Evolutionary conservation across 2,888 invertebrate species (phyloP).

Genomic region (Rhingia rostrata): DNA sequence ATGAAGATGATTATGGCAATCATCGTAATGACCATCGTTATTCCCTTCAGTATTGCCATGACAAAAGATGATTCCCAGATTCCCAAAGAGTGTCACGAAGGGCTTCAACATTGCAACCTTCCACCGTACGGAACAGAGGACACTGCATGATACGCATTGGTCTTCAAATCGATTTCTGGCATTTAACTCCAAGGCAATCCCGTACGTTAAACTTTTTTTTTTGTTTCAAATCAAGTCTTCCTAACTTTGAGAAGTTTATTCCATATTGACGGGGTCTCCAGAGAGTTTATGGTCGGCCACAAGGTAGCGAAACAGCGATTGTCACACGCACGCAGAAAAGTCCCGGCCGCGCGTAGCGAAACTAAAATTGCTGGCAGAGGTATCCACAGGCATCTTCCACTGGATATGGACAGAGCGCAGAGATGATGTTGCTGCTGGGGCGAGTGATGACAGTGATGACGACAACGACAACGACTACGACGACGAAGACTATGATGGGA

Average conservation of each 20-base stretch:
- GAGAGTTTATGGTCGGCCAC: conserved; percentile 65
- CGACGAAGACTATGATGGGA: conserved; percentile 59
- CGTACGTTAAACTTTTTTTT: conserved; percentile 42
- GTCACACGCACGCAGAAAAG: conserved; percentile 69
- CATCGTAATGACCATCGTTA: conserved; percentile 39
- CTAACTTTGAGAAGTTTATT: conserved; percentile 72
- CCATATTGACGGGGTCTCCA: conserved; percentile 67
- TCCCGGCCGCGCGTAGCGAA: conserved; percentile 30
- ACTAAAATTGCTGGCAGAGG: conserved; percentile 46
- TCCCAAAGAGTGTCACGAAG: conserved; percentile 13
- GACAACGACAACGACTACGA: conserved; percentile 41
- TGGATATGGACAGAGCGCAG: conserved; percentile 48
- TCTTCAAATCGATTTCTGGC: conserved; percentile 65
- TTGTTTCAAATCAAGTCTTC: conserved; percentile 59
- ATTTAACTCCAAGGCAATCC: conserved; percentile 55
- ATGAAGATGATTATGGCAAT: conserved; percentile 55
- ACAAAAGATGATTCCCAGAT: conserved; percentile 45
- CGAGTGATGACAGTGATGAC: conserved; percentile 69
- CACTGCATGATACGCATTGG: not conserved
- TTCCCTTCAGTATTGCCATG: conserved; percentile 48
- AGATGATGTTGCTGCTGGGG: conserved; percentile 61
- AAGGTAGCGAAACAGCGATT: conserved; percentile 70
- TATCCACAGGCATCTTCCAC: conserved; percentile 14
- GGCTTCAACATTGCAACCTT: conserved; percentile 28
- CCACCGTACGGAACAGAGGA: conserved; percentile 32